Percentiles rank a stretch among this genome's conserved stretches.
These are phyloP conservation scores for Aphidius colemani DNA, from an alignment of 2,888 invertebrate genomes.

Conservation along the genomic window DNA sequence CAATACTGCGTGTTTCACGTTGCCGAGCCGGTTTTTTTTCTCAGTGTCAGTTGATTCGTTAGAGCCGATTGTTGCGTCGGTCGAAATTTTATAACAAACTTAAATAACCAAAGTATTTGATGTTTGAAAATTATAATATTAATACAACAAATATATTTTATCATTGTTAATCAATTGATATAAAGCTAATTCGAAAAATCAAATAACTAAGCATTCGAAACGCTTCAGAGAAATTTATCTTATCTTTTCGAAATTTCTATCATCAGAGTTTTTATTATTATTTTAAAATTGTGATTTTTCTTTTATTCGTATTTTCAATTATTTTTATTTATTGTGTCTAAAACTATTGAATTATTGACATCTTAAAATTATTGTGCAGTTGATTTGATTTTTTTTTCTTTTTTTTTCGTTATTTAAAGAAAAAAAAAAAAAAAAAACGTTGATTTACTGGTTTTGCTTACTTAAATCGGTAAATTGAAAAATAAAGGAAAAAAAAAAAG, in stretches of 20 bases:
- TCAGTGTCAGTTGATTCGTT: slow-evolving; percentile 54
- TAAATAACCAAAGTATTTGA: no score
- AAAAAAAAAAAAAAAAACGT: no score
- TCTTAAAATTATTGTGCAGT: not conserved
- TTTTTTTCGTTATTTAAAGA: not conserved
- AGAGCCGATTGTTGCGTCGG: slow-evolving; percentile 44
- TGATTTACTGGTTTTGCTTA: no score
- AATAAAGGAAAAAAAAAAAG: no score
- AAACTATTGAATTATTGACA: no score
- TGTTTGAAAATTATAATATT: no score
- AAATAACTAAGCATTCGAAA: not conserved
- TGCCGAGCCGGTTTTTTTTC: slow-evolving; percentile 40
- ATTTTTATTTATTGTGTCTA: no score
- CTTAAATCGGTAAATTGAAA: no score
- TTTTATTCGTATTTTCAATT: not conserved
- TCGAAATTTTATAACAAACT: slow-evolving; percentile 1
- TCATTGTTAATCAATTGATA: no score
- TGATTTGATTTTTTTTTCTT: not conserved
- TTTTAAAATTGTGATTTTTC: slow-evolving; percentile 4
- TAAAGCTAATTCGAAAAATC: no score
- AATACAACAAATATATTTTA: no score
- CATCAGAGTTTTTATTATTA: not conserved
- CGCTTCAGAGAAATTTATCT: not conserved
- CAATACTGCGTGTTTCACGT: slow-evolving; percentile 52
- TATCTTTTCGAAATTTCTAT: slow-evolving; percentile 9